Evolutionary conservation across 2,888 invertebrate species (phyloP).

Genomic region (Fragum sueziense): DNA sequence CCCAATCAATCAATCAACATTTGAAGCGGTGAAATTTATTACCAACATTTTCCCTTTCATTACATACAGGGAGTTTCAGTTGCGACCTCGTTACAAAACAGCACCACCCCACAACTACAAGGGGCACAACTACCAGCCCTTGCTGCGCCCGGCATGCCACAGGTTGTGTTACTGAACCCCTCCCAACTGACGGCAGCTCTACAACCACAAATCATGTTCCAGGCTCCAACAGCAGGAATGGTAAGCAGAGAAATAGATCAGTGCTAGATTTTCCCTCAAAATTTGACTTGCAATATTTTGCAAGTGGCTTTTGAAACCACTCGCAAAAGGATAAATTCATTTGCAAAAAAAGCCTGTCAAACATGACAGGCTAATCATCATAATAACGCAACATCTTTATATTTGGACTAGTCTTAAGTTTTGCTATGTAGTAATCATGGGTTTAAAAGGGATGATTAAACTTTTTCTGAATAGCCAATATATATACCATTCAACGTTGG

Average conservation of each 20-base stretch:
- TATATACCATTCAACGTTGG: no score
- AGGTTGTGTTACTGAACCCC: conserved; percentile 73
- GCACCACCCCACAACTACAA: conserved; percentile 27
- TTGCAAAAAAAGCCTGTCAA: conserved; percentile 2
- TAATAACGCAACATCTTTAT: neutral
- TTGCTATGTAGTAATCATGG: neutral
- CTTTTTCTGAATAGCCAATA: no score
- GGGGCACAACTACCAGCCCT: conserved; percentile 48
- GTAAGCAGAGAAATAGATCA: conserved; percentile 24
- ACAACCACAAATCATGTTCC: conserved; percentile 73
- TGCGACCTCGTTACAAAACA: neutral
- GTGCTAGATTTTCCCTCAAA: neutral
- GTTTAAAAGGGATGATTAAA: neutral
- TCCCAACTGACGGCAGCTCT: conserved; percentile 67
- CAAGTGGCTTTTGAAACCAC: no score
- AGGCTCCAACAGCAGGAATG: conserved; percentile 52
- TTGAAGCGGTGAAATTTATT: no score
- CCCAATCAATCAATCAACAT: no score
- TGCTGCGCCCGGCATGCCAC: conserved; percentile 62
- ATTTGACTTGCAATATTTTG: no score
- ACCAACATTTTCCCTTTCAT: neutral
- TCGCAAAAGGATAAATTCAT: no score
- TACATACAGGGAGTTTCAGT: neutral
- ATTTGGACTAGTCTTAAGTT: neutral
- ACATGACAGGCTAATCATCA: no score